Evolutionary conservation across 2,888 invertebrate species (phyloP).

Genomic region (Netelia melanura): DNA sequence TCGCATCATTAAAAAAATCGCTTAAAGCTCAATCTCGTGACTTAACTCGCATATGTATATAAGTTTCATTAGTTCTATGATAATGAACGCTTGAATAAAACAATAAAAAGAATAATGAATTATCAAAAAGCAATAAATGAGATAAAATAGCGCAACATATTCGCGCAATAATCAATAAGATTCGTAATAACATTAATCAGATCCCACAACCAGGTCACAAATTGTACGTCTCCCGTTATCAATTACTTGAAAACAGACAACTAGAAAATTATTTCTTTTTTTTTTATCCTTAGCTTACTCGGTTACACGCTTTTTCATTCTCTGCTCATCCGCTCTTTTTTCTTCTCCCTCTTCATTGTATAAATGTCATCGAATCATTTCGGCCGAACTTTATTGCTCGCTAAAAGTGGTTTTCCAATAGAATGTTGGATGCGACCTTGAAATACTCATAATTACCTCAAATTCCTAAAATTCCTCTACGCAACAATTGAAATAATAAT

Average conservation of each 20-base stretch:
- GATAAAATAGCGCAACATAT: conserved; percentile 26
- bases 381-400: conserved; percentile 17
- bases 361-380: conserved; percentile 16
- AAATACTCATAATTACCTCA: not conserved
- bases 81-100: conserved; percentile 60
- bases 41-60: conserved; percentile 21
- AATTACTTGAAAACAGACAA: conserved; percentile 50
- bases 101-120: conserved; percentile 7
- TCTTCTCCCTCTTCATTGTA: conserved; percentile 15
- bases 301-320: conserved; percentile 40
- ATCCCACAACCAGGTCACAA: conserved; percentile 76
- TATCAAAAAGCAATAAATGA: conserved; percentile 48
- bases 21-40: conserved; percentile 64
- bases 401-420: conserved; percentile 12
- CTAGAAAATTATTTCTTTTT: conserved; percentile 31
- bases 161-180: conserved; percentile 48
- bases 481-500: conserved; percentile 9
- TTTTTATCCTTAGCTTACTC: conserved; percentile 51
- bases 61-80: conserved; percentile 54
- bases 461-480: conserved; percentile 34
- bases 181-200: conserved; percentile 72
- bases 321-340: not conserved
- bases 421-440: not conserved
- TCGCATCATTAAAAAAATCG: conserved; percentile 41
- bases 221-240: conserved; percentile 62